Evolutionary conservation across 92 coral and sea anemone genomes (phyloP).

Genomic region (Parazoanthus swiftii): DNA sequence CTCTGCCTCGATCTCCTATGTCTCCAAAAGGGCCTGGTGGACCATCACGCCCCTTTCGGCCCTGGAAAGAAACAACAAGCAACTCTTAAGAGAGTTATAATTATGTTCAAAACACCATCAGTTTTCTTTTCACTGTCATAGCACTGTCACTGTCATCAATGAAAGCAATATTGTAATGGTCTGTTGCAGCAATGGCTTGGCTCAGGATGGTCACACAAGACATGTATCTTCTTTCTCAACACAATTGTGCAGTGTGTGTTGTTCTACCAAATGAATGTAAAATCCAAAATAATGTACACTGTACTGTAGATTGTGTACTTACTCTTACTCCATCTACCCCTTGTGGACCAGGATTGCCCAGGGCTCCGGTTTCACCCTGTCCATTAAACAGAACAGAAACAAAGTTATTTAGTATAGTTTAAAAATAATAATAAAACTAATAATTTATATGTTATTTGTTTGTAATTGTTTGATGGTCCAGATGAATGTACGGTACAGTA

Average conservation of each 20-base stretch:
- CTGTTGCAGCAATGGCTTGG: too few species aligned
- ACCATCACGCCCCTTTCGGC: not conserved
- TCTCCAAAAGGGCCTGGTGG: not conserved
- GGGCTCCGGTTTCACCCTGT: not conserved
- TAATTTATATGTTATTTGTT: not conserved
- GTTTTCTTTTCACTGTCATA: too few species aligned
- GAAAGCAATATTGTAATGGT: too few species aligned
- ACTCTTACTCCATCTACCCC: slow-evolving; percentile 40
- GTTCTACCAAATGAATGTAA: not conserved
- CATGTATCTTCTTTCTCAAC: not conserved
- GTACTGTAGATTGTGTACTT: not conserved
- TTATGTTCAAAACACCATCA: too few species aligned
- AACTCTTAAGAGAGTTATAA: not conserved
- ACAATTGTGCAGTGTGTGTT: not conserved
- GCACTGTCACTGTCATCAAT: too few species aligned
- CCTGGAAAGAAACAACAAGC: not conserved
- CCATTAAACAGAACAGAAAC: not conserved
- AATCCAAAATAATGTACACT: not conserved
- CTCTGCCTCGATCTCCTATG: not conserved
- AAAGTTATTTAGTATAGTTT: not conserved
- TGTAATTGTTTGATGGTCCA: too few species aligned
- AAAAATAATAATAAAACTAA: not conserved
- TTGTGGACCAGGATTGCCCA: slow-evolving; percentile 40
- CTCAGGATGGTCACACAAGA: too few species aligned
- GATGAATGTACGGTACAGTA: too few species aligned